Conservation (phyloP, 2,797 vertebrate genomes). For the Epinephelus coioides region DNA sequence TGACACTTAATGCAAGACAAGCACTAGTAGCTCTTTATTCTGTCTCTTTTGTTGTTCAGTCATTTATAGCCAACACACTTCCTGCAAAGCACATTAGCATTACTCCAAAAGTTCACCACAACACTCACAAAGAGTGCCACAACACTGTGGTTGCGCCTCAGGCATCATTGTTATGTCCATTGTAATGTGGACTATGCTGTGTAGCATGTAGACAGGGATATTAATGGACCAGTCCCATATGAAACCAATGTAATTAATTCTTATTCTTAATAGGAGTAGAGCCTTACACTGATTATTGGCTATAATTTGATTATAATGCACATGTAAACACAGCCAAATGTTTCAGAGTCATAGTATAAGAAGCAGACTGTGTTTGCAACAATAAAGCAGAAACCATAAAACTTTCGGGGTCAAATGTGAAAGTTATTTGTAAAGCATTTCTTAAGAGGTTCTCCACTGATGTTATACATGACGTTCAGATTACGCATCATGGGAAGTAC, state of each 20-base stretch:
- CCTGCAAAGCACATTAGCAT: not conserved
- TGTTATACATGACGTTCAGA: not conserved
- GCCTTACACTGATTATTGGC: conserved; percentile 3
- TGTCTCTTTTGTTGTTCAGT: not conserved
- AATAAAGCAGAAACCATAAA: not conserved
- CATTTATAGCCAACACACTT: not conserved
- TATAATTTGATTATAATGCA: conserved; percentile 1
- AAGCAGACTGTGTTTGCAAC: conserved; percentile 11
- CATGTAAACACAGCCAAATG: not conserved
- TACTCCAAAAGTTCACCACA: no score
- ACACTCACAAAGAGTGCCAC: not conserved
- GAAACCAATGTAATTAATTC: not conserved
- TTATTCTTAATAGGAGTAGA: not conserved
- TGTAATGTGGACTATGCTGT: not conserved
- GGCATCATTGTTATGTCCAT: not conserved
- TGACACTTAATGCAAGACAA: not conserved
- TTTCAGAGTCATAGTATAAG: not conserved
- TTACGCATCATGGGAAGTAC: not conserved
- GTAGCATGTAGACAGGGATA: not conserved
- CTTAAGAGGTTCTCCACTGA: not conserved
- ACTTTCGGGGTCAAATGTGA: not conserved
- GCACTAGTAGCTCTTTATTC: not conserved
- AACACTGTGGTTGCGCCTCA: not conserved
- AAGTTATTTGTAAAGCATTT: not conserved
- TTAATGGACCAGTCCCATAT: not conserved